Percentiles rank a stretch among this genome's conserved stretches.
phyloP scores from a whole-genome alignment of 2,888 invertebrate species.

The Acleris sparsana region DNA sequence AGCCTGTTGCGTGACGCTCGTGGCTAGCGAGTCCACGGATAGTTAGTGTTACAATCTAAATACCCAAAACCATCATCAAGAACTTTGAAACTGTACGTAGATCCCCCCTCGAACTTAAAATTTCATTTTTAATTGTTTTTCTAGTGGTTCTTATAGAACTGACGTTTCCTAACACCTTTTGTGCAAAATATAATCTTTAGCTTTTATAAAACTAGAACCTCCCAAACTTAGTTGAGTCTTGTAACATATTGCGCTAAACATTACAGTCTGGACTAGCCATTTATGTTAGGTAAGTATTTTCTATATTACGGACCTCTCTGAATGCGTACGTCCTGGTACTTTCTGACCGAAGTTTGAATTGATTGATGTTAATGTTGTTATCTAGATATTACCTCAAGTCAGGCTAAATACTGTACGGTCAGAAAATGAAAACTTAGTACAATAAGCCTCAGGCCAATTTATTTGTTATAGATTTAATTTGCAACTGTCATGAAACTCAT shows the following conservation, averaged over 20 bases:
- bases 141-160: too few species aligned
- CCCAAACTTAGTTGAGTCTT: too few species aligned
- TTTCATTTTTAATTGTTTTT: too few species aligned
- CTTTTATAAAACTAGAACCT: too few species aligned
- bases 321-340: not conserved
- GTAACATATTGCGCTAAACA: too few species aligned
- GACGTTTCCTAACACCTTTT: too few species aligned
- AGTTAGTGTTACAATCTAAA: conserved; percentile 1
- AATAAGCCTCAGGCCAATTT: not conserved
- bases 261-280: too few species aligned
- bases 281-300: not conserved
- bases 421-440: conserved; percentile 5
- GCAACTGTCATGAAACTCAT: not conserved
- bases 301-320: not conserved
- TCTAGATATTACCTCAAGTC: not conserved
- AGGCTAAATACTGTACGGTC: not conserved
- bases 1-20: not conserved
- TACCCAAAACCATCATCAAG: conserved; percentile 2
- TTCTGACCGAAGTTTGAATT: not conserved
- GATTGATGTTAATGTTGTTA: not conserved
- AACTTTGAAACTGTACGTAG: not conserved
- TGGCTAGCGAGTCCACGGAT: not conserved
- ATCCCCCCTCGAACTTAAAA: too few species aligned
- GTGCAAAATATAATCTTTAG: too few species aligned
- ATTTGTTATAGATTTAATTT: not conserved